Evolutionary conservation across 2,888 invertebrate genomes (phyloP).

Genomic region (Lepeophtheirus nordmannii): DNA sequence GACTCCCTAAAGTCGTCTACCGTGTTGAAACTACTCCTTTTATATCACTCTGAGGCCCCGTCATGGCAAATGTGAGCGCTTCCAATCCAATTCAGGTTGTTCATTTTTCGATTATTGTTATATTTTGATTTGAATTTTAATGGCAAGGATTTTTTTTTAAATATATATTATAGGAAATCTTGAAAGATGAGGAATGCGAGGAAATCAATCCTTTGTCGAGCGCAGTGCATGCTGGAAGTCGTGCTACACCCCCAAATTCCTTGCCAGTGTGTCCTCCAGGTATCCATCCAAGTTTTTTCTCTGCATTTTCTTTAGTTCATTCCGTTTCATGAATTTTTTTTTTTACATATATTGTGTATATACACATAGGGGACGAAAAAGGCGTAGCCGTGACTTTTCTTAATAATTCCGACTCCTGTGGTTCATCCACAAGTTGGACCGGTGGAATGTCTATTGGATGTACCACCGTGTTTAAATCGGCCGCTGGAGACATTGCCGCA

Average conservation of each 20-base stretch:
- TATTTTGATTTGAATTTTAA: not conserved
- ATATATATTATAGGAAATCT: constrained; percentile 4
- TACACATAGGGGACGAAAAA: not conserved
- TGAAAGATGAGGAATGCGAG: constrained; percentile 16
- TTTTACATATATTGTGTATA: not conserved
- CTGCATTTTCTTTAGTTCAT: not conserved
- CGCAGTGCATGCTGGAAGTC: not conserved
- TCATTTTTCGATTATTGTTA: not conserved
- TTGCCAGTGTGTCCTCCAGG: not conserved
- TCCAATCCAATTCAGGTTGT: not conserved
- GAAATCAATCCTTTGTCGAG: constrained; percentile 8
- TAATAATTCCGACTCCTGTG: not conserved
- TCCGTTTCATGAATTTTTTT: not conserved
- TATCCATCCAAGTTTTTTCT: constrained; percentile 8
- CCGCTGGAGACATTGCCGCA: constrained; percentile 16
- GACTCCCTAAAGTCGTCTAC: no score
- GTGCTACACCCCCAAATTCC: not conserved
- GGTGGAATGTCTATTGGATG: constrained; percentile 22
- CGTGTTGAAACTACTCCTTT: no score
- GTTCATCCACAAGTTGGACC: constrained; percentile 21
- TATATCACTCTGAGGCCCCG: no score
- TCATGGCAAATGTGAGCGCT: not conserved
- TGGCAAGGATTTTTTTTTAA: not conserved
- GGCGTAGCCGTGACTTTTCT: constrained; percentile 10
- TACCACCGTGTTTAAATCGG: constrained; percentile 12